Percentiles rank a stretch among this genome's conserved stretches.
Conservation (phyloP, 2,113 vertebrate species). For the Callorhinus ursinus region DNA sequence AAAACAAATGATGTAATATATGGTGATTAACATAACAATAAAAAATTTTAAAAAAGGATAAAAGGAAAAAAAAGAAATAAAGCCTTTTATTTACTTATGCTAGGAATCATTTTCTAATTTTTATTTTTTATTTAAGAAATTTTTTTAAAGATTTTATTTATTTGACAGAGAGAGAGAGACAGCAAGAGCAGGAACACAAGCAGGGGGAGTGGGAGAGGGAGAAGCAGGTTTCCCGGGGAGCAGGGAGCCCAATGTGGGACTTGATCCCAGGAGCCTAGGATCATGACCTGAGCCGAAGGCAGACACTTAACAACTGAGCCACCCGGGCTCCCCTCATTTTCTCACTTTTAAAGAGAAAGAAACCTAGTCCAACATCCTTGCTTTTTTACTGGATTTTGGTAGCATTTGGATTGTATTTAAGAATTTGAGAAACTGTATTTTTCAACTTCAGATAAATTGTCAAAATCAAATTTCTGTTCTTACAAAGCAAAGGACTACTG, state of each 20-base stretch:
- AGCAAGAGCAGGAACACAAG: too few relatives aligned
- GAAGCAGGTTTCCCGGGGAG: too few relatives aligned
- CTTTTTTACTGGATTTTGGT: background rate
- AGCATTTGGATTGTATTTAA: background rate
- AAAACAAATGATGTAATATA: too few relatives aligned
- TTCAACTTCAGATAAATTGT: background rate
- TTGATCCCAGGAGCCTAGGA: too few relatives aligned
- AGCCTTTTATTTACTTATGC: background rate
- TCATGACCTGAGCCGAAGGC: too few relatives aligned
- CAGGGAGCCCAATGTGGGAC: too few relatives aligned
- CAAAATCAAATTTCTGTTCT: background rate
- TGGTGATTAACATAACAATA: too few relatives aligned
- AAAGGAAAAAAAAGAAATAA: background rate
- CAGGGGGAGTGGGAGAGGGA: too few relatives aligned
- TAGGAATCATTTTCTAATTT: background rate
- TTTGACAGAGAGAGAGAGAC: too few relatives aligned
- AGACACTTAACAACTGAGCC: too few relatives aligned
- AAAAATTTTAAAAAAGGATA: too few relatives aligned
- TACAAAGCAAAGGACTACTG: background rate
- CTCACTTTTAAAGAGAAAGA: background rate
- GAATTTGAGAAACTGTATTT: background rate
- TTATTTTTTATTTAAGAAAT: background rate
- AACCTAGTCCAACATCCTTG: background rate
- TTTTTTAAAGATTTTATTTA: too few relatives aligned
- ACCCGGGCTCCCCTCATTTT: background rate